Conservation (phyloP, 2,113 vertebrate genomes). For the Pseudorasbora parva region DNA sequence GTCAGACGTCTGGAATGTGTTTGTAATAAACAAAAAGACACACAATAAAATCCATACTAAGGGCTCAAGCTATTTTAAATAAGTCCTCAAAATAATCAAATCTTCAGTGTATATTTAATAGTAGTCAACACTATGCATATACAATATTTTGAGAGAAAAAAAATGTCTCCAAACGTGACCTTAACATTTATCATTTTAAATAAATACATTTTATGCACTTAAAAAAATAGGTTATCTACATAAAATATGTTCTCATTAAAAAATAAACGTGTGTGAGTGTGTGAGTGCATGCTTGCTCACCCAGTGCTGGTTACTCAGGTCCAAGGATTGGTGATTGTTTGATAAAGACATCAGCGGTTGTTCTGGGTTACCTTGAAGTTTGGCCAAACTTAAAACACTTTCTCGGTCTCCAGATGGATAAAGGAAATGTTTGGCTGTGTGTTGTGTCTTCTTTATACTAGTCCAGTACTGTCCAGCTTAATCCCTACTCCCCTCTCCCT, state of each 20-base stretch:
- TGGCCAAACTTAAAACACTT: conserved; percentile 16
- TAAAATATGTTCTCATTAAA: not conserved
- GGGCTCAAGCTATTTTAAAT: not conserved
- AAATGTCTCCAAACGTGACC: not conserved
- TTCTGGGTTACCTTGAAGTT: conserved; percentile 14
- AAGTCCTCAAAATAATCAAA: not conserved
- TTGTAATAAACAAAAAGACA: not conserved
- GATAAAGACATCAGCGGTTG: conserved; percentile 27
- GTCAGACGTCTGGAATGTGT: not conserved
- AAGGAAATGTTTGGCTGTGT: not conserved
- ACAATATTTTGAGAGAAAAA: not conserved
- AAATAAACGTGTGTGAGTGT: not conserved
- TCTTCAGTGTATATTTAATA: not conserved
- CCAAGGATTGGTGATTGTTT: conserved; percentile 17
- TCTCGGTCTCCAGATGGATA: not conserved
- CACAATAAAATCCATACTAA: not conserved
- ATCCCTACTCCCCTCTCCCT: conserved; percentile 11
- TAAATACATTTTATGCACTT: too few relatives aligned
- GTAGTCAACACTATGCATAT: not conserved
- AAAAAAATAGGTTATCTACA: not conserved
- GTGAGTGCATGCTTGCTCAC: conserved; percentile 11
- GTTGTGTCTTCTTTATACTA: conserved; percentile 21
- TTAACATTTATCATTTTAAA: too few relatives aligned
- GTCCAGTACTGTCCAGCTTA: conserved; percentile 20
- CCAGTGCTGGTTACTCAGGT: conserved; percentile 11